These are phyloP conservation scores for Gopherus evgoodei DNA, from an alignment of 2,113 vertebrate species.

Conservation along the genomic window DNA sequence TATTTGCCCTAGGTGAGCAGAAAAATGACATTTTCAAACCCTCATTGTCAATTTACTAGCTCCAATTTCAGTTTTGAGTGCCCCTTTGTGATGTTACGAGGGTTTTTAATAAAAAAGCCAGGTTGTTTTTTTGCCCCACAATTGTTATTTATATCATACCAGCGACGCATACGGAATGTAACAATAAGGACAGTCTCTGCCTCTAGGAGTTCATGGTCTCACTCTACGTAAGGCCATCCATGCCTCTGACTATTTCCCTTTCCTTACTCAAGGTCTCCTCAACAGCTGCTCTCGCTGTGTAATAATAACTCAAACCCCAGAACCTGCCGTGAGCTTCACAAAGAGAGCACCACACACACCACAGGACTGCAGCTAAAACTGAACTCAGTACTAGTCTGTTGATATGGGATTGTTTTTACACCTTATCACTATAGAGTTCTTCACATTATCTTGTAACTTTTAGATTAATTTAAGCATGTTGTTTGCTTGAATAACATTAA, in stretches of 20 bases:
- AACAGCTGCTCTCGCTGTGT: neutral
- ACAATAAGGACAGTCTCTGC: neutral
- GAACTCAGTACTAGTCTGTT: neutral
- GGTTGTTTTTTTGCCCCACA: neutral
- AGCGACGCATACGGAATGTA: neutral
- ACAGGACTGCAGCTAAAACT: neutral
- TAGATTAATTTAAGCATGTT: constrained; percentile 45
- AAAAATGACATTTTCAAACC: neutral
- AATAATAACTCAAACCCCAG: neutral
- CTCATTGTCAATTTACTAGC: neutral
- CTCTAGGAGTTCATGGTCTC: neutral
- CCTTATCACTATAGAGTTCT: constrained; percentile 45
- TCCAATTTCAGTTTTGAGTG: neutral
- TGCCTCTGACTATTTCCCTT: neutral
- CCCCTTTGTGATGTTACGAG: neutral
- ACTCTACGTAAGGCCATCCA: fast-evolving
- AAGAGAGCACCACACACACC: neutral
- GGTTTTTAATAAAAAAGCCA: neutral
- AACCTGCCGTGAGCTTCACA: neutral
- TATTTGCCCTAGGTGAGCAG: neutral
- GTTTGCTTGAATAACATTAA: constrained; percentile 52
- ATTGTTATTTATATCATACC: too few relatives aligned
- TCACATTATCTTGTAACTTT: constrained; percentile 58
- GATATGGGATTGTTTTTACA: constrained; percentile 11
- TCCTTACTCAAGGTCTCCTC: neutral